Base-by-base conservation (phyloP, 2,113 vertebrate genomes). In the Speoplatyrhinus poulsoni region DNA sequence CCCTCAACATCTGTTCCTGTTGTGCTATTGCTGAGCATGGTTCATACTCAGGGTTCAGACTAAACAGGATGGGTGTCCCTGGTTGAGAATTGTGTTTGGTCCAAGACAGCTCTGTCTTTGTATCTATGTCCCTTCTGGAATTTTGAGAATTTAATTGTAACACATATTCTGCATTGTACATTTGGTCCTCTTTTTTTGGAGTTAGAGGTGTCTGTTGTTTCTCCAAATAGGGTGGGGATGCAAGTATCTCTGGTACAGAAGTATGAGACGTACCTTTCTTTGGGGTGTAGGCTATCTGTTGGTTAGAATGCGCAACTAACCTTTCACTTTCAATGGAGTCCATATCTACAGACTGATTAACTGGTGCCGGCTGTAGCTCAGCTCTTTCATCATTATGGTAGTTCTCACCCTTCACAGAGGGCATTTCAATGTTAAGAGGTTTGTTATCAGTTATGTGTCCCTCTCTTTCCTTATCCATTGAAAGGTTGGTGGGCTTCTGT, bases 71-170 rank as follows among this genome's bases (percentile, higher is more conserved):
- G 9, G n/a, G 16, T 5, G 3, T 17, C 6, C 32, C 64, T 58
- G n/a, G 53, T 1, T 50, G 62, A 15, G 61, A 41, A 46, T 55
- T 60, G 6, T 54, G 46, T 61, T 58, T 72, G 12, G 50, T 56
- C 46, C 67, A 54, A 48, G 15, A 50, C 15, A 73, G 36, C 48
- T 72, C 48, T 60, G 36, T 41, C 36, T 85, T 78, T 6, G 70
- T 26, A 6, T 84, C 70, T 55, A 81, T 80, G 32, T 10, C 52
- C 70, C 46, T 68, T 61, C 62, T 62, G 26, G 82, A 69, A 10
- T 36, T 1, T 56, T 72, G 74, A 0, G 62, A 59, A 62, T 9
- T 32, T 58, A 52, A 50, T 11, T 36, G 36, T 52, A 58, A 47
- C 9, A 70, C 60, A 70, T 69, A 16, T 63, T 73, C 53, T 3